Conservation (phyloP, 2,797 vertebrate genomes). For the Trachops cirrhosus region DNA sequence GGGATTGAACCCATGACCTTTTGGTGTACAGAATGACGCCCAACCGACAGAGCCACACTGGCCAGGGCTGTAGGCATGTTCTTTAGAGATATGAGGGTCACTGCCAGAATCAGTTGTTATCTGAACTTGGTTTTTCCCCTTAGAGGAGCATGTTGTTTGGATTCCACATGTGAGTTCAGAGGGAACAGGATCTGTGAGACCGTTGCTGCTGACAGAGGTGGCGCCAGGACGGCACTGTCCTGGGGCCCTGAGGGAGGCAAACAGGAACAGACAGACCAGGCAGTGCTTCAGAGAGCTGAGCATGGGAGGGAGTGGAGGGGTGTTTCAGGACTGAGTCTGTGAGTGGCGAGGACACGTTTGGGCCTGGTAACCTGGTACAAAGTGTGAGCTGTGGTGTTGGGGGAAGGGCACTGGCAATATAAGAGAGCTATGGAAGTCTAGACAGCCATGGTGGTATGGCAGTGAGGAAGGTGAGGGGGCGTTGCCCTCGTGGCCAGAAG, state of each 20-base stretch:
- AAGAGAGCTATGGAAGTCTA: background rate
- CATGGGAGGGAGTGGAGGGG: background rate
- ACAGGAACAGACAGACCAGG: background rate
- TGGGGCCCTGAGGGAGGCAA: background rate
- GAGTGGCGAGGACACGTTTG: fast-evolving
- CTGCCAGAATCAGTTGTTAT: background rate
- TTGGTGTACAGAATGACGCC: background rate
- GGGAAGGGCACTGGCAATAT: background rate
- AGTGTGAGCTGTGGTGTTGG: background rate
- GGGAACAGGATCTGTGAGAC: background rate
- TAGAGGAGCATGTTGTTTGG: background rate
- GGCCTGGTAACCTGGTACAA: background rate
- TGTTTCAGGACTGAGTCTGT: background rate
- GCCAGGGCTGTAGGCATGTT: background rate
- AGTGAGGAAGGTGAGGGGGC: background rate
- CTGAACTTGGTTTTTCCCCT: background rate
- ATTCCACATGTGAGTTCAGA: background rate
- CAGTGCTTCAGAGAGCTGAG: background rate
- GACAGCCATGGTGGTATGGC: background rate
- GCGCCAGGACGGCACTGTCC: background rate
- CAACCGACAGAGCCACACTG: background rate
- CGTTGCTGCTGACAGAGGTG: background rate
- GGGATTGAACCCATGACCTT: background rate
- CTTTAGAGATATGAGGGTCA: background rate
- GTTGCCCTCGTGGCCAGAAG: no score